A percentile compares a stretch with the other conserved stretches of the same genome.
Conservation (phyloP, 2,797 vertebrate genomes). For the Cirrhinus mrigala region DNA sequence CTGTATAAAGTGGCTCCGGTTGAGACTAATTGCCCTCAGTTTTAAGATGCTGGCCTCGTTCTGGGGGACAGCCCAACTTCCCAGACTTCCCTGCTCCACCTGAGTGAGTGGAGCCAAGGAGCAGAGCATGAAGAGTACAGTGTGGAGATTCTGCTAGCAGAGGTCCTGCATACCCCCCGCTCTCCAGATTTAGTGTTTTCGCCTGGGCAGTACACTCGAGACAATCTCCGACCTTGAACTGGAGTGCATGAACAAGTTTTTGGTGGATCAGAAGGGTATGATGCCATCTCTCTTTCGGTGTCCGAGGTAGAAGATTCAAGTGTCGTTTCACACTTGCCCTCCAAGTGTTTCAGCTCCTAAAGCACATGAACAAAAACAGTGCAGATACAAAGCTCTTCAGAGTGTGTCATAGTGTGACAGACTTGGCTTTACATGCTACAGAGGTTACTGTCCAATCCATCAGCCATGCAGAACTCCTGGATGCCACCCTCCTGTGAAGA, state of each 20-base stretch:
- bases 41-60: neutral
- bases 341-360: neutral
- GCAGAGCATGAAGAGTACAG: neutral
- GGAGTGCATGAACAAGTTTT: neutral
- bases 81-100: neutral
- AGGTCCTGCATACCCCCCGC: neutral
- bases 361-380: neutral
- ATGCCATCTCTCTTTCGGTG: neutral
- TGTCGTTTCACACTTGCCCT: neutral
- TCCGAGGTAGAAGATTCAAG: neutral
- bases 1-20: neutral
- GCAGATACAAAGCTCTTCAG: neutral
- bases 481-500: no score
- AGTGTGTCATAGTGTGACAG: neutral
- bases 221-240: neutral
- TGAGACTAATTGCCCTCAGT: neutral
- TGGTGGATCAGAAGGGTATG: neutral
- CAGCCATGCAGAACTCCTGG: neutral
- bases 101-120: neutral
- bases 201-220: neutral
- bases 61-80: neutral
- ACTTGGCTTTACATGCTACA: neutral
- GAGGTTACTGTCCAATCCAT: neutral
- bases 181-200: neutral
- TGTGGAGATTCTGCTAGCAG: neutral